Evolutionary conservation across 2,888 invertebrate species (phyloP).

Genomic region (Drosophila nr. perissopoda): DNA sequence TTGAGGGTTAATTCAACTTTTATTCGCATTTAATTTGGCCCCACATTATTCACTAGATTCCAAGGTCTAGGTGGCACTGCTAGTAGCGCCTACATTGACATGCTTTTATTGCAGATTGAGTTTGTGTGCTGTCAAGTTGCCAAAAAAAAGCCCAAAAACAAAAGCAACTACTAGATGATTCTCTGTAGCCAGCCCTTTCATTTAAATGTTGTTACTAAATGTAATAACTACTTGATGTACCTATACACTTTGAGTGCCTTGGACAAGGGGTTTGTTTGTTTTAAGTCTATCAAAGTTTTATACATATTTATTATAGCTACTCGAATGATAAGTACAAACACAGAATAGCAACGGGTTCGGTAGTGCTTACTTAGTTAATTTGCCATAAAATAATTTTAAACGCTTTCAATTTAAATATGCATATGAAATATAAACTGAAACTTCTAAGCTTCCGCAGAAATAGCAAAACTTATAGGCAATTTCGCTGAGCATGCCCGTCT

Average conservation of each 20-base stretch:
- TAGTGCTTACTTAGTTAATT: no score
- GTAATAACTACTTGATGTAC: not conserved
- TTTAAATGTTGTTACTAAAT: not conserved
- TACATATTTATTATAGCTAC: slow-evolving; percentile 11
- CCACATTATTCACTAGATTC: slow-evolving; percentile 23
- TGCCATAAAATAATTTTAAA: no score
- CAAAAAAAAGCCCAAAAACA: slow-evolving; percentile 17
- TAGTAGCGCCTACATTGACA: slow-evolving; percentile 46
- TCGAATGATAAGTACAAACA: no score
- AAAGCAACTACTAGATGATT: not conserved
- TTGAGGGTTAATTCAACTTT: slow-evolving; percentile 44
- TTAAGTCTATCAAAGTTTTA: not conserved
- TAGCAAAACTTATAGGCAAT: no score
- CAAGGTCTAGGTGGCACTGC: slow-evolving; percentile 47
- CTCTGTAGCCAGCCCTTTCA: not conserved
- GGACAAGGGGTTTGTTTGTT: not conserved
- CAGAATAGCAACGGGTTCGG: no score
- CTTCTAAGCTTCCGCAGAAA: no score
- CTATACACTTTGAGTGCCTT: no score
- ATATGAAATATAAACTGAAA: not conserved
- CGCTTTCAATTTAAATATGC: no score
- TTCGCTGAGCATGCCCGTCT: not conserved
- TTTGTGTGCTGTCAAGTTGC: slow-evolving; percentile 42
- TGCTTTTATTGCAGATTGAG: slow-evolving; percentile 23
- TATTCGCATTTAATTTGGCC: slow-evolving; percentile 20